Conservation (phyloP, 1,140 invertebrate species). For the Neoseiulus cucumeris region DNA sequence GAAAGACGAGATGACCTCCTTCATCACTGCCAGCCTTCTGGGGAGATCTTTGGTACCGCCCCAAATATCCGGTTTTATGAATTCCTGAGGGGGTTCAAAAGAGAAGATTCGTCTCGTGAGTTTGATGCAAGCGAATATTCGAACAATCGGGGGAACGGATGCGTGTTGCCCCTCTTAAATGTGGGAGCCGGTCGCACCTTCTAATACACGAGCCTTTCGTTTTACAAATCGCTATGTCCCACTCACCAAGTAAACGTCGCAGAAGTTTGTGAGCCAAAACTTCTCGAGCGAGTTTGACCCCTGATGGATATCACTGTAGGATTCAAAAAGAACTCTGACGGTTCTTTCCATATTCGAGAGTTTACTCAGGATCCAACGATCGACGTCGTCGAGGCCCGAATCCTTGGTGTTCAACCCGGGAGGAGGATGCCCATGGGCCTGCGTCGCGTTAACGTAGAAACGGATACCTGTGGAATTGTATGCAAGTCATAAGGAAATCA, state of each 20-base stretch:
- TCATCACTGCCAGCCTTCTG: slow-evolving; percentile 36
- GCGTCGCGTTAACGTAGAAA: background rate
- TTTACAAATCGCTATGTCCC: no score
- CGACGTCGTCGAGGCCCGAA: slow-evolving; percentile 24
- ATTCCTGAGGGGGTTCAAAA: background rate
- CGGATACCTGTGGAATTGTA: no score
- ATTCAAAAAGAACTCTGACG: slow-evolving; percentile 55
- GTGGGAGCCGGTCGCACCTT: no score
- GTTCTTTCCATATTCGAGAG: slow-evolving; percentile 50
- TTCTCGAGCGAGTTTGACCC: slow-evolving; percentile 81
- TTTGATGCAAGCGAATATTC: no score
- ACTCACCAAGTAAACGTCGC: slow-evolving; percentile 69
- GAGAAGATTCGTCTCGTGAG: no score
- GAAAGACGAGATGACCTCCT: slow-evolving; percentile 58
- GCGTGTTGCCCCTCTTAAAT: slow-evolving; percentile 34
- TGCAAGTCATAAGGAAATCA: no score
- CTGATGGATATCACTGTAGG: slow-evolving; percentile 61
- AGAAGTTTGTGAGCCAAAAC: slow-evolving; percentile 94
- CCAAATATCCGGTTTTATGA: background rate
- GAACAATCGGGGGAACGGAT: slow-evolving; percentile 37
- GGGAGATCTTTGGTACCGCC: background rate
- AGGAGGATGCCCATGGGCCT: background rate
- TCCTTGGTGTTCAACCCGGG: background rate
- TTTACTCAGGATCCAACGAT: slow-evolving; percentile 83
- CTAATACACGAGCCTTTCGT: no score